These are phyloP conservation scores for Dendrophyllia cribrosa DNA, from an alignment of 64 coral and sea anemone species.

Conservation along the genomic window DNA sequence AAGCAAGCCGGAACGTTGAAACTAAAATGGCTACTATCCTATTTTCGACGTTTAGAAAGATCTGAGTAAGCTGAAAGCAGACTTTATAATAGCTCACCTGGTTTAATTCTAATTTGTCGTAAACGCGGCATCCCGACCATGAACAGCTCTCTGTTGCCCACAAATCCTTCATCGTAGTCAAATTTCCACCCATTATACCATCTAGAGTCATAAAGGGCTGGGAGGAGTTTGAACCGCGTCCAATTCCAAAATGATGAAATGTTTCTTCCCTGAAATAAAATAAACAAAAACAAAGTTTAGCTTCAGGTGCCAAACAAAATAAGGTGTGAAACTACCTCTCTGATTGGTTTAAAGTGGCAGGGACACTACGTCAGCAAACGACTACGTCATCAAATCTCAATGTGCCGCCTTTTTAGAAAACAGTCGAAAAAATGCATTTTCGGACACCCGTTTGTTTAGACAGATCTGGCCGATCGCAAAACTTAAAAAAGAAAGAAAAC, in stretches of 20 bases:
- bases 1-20: too few species aligned
- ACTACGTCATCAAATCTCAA: too few species aligned
- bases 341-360: too few species aligned
- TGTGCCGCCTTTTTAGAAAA: too few species aligned
- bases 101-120: conserved; percentile 48
- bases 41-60: too few species aligned
- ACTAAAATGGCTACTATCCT: too few species aligned
- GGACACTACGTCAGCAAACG: too few species aligned
- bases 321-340: too few species aligned
- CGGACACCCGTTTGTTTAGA: too few species aligned
- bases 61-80: not conserved
- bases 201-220: conserved; percentile 32
- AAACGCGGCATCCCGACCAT: conserved; percentile 70
- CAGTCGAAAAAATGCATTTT: too few species aligned
- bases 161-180: conserved; percentile 51
- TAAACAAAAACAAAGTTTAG: not conserved
- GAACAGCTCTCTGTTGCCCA: conserved; percentile 53
- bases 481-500: too few species aligned
- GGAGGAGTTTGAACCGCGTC: conserved; percentile 19
- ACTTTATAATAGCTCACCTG: not conserved
- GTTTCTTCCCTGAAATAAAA: not conserved
- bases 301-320: not conserved
- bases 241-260: conserved; percentile 67
- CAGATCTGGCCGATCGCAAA: too few species aligned
- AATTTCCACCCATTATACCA: conserved; percentile 56